A percentile compares a stretch with the other conserved stretches of the same genome.
Evolutionary conservation across 2,797 vertebrate species (phyloP).

Genomic region (Karalla daura): DNA sequence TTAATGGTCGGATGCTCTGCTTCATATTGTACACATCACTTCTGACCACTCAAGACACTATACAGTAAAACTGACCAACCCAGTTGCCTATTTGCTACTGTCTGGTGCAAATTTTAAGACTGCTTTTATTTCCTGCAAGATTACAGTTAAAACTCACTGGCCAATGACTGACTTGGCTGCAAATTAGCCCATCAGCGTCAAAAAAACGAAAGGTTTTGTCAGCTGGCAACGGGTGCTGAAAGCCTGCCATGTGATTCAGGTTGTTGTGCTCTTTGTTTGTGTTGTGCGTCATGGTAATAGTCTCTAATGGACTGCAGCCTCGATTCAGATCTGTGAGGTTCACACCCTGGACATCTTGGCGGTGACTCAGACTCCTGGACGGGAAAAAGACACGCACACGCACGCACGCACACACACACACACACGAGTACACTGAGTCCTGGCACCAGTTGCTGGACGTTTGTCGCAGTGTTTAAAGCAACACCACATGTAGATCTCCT

Average conservation of each 20-base stretch:
- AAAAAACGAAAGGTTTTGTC: conserved; percentile 20
- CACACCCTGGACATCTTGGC: conserved; percentile 38
- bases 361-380: conserved; percentile 46
- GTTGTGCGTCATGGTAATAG: conserved; percentile 35
- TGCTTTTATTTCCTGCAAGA: conserved; percentile 13
- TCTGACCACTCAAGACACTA: too few relatives aligned
- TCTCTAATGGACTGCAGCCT: conserved; percentile 34
- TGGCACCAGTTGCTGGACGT: conserved; percentile 29
- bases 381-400: conserved; percentile 13
- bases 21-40: too few relatives aligned
- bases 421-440: conserved; percentile 21
- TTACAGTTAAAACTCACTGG: conserved; percentile 9
- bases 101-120: conserved; percentile 20
- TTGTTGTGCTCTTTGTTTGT: conserved; percentile 24
- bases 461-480: conserved; percentile 39
- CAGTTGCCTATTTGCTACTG: too few relatives aligned
- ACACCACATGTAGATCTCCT: conserved; percentile 14
- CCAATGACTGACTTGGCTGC: conserved; percentile 26
- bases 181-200: background rate
- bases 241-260: background rate
- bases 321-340: conserved; percentile 21
- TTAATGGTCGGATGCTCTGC: too few relatives aligned
- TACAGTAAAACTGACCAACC: too few relatives aligned
- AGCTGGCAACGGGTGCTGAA: conserved; percentile 20
- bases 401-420: background rate